Conservation (phyloP, 1,140 invertebrate species). For the Platorchestia sp. region DNA sequence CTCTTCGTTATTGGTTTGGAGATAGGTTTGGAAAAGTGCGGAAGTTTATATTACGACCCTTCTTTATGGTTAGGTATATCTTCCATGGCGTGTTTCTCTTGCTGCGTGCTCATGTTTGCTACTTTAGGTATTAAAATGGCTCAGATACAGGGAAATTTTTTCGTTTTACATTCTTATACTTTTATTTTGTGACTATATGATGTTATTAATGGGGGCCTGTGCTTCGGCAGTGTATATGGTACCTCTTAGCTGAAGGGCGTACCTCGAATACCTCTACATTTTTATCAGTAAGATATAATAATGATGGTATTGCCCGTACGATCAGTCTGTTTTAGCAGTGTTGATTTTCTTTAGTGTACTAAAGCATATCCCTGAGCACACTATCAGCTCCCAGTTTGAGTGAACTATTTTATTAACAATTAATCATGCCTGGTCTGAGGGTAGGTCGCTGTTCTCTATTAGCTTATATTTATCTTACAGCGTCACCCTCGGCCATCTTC, state of each 20-base stretch:
- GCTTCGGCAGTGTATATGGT: neutral
- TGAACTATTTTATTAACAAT: neutral
- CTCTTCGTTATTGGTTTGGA: no score
- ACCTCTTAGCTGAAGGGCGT: neutral
- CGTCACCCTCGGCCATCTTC: conserved; percentile 88
- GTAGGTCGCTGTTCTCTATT: no score
- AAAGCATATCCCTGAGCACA: neutral
- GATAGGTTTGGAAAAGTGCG: no score
- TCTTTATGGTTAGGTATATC: no score
- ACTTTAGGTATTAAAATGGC: neutral
- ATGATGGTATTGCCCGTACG: neutral
- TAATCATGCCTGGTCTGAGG: neutral
- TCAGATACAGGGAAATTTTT: neutral
- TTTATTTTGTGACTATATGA: no score
- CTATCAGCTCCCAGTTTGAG: neutral
- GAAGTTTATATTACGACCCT: no score
- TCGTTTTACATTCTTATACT: no score
- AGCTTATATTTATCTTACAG: no score
- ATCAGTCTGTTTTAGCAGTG: no score
- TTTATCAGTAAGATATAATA: neutral
- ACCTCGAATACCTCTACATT: neutral
- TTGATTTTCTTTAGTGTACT: no score
- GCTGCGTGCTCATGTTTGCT: neutral
- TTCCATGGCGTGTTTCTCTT: neutral
- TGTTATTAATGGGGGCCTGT: neutral